Conservation (phyloP, 2,888 invertebrate genomes). For the Horisme vitalbata region DNA sequence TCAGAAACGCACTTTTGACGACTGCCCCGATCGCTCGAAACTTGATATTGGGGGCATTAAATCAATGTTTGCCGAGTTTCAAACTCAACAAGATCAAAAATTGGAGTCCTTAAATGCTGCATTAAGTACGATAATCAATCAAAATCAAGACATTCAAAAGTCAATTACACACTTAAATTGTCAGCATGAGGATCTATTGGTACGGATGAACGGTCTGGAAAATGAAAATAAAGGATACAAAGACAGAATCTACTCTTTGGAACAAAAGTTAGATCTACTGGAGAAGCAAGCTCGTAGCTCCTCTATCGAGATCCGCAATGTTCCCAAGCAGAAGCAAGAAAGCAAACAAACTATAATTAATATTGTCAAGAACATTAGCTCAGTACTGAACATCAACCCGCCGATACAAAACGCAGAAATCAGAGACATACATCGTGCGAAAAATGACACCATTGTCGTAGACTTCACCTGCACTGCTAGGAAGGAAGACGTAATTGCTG, state of each 20-base stretch:
- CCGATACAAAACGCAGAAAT: constrained; percentile 21
- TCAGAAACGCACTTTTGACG: constrained; percentile 1
- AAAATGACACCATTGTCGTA: constrained; percentile 1
- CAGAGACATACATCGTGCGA: constrained; percentile 19
- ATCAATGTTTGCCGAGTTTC: constrained; percentile 1
- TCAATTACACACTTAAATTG: constrained; percentile 8
- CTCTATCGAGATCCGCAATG: constrained; percentile 18
- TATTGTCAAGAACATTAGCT: constrained; percentile 14
- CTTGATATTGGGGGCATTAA: neutral
- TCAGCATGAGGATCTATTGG: constrained; percentile 14
- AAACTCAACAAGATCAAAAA: neutral
- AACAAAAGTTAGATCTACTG: constrained; percentile 6
- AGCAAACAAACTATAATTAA: constrained; percentile 12
- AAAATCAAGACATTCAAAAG: constrained; percentile 22
- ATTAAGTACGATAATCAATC: neutral
- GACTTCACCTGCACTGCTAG: neutral
- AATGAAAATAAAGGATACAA: constrained; percentile 14
- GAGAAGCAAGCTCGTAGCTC: constrained; percentile 7
- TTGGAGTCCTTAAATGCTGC: constrained; percentile 1
- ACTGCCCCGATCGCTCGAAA: neutral
- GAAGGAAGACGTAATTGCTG: neutral
- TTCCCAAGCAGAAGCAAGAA: constrained; percentile 10
- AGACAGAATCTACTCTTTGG: constrained; percentile 1
- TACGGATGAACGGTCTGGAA: constrained; percentile 14
- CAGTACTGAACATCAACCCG: constrained; percentile 2